phyloP scores from a whole-genome alignment of 1,140 invertebrate genomes.

The Myzus persicae region DNA sequence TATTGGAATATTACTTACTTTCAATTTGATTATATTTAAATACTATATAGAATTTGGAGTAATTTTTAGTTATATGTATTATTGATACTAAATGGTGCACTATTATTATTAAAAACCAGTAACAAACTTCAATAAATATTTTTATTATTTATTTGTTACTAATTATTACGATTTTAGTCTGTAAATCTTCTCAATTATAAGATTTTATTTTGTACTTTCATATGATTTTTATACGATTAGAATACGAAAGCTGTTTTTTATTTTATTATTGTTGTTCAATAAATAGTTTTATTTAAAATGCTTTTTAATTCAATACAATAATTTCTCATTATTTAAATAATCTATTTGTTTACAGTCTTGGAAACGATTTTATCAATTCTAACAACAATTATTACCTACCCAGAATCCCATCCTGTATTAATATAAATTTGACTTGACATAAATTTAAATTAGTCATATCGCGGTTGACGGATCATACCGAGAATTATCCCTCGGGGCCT shows the following conservation, averaged over 20 bases:
- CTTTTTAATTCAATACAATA: neutral
- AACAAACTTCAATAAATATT: neutral
- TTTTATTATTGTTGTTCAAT: neutral
- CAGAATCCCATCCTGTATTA: neutral
- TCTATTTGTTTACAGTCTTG: neutral
- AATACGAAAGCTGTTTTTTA: neutral
- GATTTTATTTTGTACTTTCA: neutral
- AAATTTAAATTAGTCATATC: slow-evolving; percentile 52
- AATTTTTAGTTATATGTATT: neutral
- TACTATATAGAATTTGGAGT: neutral
- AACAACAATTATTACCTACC: neutral
- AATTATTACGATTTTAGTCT: neutral
- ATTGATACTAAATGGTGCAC: neutral
- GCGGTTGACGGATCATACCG: slow-evolving; percentile 20
- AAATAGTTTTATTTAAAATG: neutral
- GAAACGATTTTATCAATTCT: neutral
- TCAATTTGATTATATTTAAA: neutral
- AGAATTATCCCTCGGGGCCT: neutral
- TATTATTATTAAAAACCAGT: neutral
- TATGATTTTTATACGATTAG: neutral
- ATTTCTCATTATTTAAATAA: neutral
- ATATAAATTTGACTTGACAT: slow-evolving; percentile 16
- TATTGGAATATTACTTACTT: neutral
- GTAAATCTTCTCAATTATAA: neutral
- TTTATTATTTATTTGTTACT: neutral